A percentile compares a stretch with the other conserved stretches of the same genome.
phyloP scores from a whole-genome alignment of 1,140 invertebrate species.

The Delia radicum region DNA sequence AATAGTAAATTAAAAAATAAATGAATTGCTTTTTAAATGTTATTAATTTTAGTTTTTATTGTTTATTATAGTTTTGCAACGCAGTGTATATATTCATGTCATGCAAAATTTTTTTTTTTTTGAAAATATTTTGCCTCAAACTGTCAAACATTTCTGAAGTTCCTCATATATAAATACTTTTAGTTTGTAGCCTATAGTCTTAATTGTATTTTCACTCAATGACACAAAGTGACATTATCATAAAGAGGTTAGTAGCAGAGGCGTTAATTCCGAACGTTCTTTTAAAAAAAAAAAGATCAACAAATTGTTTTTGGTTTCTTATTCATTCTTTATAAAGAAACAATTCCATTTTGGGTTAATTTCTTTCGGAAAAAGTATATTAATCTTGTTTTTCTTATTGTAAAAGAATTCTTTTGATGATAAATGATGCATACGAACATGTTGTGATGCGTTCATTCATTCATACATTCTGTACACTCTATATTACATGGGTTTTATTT shows the following conservation, averaged over 20 bases:
- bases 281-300: not conserved
- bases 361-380: slow-evolving; percentile 55
- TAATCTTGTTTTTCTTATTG: slow-evolving; percentile 40
- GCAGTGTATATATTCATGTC: too few relatives aligned
- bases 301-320: not conserved
- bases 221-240: not conserved
- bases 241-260: not conserved
- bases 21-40: too few relatives aligned
- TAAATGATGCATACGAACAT: slow-evolving; percentile 47
- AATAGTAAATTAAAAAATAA: too few relatives aligned
- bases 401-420: slow-evolving; percentile 35
- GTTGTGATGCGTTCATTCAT: slow-evolving; percentile 35
- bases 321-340: not conserved
- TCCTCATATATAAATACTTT: too few relatives aligned
- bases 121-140: too few relatives aligned
- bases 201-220: too few relatives aligned
- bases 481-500: too few relatives aligned
- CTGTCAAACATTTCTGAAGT: too few relatives aligned
- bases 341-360: slow-evolving; percentile 37
- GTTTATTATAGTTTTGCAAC: too few relatives aligned
- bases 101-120: too few relatives aligned
- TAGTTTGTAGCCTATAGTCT: too few relatives aligned
- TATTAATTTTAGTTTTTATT: too few relatives aligned
- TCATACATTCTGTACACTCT: slow-evolving; percentile 41
- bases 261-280: not conserved